Evolutionary conservation across 2,888 invertebrate species (phyloP).

Genomic region (Invenusta paracnida): DNA sequence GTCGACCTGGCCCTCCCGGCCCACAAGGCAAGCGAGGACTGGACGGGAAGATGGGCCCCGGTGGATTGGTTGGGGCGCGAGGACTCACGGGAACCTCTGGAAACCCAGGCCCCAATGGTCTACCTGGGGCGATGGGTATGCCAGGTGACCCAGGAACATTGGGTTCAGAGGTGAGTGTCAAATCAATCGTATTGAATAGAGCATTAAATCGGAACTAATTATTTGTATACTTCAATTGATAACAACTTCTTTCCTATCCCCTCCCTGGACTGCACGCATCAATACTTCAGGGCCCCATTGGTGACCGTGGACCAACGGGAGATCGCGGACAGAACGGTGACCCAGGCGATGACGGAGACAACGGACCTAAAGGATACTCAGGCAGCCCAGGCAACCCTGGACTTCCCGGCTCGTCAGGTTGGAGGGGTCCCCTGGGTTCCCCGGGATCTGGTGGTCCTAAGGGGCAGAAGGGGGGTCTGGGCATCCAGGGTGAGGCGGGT

Average conservation of each 20-base stretch:
- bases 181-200: background rate
- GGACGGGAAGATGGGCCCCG: slow-evolving; percentile 34
- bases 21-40: slow-evolving; percentile 39
- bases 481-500: slow-evolving; percentile 5
- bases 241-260: too few relatives aligned
- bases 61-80: background rate
- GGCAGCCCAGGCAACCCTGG: slow-evolving; percentile 21
- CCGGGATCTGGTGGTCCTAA: background rate
- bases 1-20: slow-evolving; percentile 1
- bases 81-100: slow-evolving; percentile 36
- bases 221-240: too few relatives aligned
- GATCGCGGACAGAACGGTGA: background rate
- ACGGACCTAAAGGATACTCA: background rate
- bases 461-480: background rate
- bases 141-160: slow-evolving; percentile 20
- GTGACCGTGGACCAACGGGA: slow-evolving; percentile 22
- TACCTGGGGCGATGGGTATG: slow-evolving; percentile 11
- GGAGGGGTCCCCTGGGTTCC: background rate
- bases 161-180: background rate
- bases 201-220: background rate
- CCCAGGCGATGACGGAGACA: background rate
- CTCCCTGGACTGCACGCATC: too few relatives aligned
- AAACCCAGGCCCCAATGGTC: slow-evolving; percentile 28
- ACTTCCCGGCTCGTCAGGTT: slow-evolving; percentile 28
- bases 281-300: background rate